Evolutionary conservation across 1,140 invertebrate genomes (phyloP).

Genomic region (Eufriesea mexicana): DNA sequence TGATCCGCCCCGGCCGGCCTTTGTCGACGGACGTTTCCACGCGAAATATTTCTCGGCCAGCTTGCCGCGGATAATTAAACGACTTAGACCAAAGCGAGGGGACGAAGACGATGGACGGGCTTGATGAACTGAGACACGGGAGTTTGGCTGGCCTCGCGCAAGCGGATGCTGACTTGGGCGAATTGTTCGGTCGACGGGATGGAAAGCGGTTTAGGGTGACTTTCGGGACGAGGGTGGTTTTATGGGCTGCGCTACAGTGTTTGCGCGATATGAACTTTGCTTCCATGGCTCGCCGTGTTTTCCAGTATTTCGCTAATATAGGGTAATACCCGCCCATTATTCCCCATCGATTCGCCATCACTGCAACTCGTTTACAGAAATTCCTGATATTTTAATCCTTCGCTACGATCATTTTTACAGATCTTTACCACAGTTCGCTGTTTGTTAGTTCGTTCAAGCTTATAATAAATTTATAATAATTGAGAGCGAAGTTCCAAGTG

Average conservation of each 20-base stretch:
- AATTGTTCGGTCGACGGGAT: background rate
- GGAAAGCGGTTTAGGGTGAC: constrained; percentile 3
- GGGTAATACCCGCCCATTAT: too few relatives aligned
- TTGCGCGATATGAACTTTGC: background rate
- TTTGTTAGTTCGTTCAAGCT: too few relatives aligned
- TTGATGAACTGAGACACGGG: constrained; percentile 6
- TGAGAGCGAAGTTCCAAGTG: too few relatives aligned
- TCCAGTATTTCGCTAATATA: too few relatives aligned
- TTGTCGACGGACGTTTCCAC: constrained; percentile 30
- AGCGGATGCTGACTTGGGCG: constrained; percentile 16
- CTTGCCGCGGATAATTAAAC: constrained; percentile 41
- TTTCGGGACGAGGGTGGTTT: background rate
- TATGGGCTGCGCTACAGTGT: background rate
- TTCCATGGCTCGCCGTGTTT: too few relatives aligned
- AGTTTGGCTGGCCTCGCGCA: background rate
- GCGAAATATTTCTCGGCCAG: constrained; percentile 36
- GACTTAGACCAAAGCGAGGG: background rate
- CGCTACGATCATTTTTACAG: too few relatives aligned
- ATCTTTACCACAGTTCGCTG: too few relatives aligned
- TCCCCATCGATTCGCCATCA: too few relatives aligned
- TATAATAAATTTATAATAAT: too few relatives aligned
- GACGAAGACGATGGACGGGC: background rate
- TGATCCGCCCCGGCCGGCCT: constrained; percentile 51
- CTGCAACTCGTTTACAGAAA: too few relatives aligned
- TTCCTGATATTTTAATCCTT: too few relatives aligned